Base-by-base conservation (phyloP, 2,113 vertebrate species). In the Anolis carolinensis region DNA sequence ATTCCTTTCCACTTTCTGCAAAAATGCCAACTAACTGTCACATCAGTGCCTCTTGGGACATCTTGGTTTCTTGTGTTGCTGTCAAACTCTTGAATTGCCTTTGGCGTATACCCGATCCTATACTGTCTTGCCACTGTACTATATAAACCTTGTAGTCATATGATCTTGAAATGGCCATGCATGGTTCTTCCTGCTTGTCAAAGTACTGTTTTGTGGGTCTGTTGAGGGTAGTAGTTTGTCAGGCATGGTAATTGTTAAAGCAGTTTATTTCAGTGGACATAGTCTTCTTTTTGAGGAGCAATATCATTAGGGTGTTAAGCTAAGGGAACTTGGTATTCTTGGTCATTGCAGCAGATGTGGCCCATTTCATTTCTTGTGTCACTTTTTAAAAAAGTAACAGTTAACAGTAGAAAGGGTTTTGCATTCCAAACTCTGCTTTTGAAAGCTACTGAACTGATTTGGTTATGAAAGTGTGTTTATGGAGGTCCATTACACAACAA, bases 141-240 rank as follows among this genome's bases (percentile, higher is more conserved):
- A 93, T 96, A 96, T 93, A 90, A 88, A 55, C n/a, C 85, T 70
- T 86, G 65, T 84, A 87, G 84, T 94, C 92, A 92, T 83, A 36
- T 94, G 93, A 89, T 93, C 92, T 82, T 93, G 83, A 93, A 94
- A 86, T 93, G 94, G 72, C 92, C 92, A 92, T 95, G 96, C 96
- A 97, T 96, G 95, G 91, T 94, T 94, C 87, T 89, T 95, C 90
- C 92, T 90, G 92, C 90, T 94, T 89, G 95, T 96, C 93, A 88
- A 91, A 92, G 92, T 92, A 82, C 79, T 87, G 93, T 95, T 94
- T 87, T 86, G 94, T 95, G 93, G 92, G 92, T 93, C 92, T 0
- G 23, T 94, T 94, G 90, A 83, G 95, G 92, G 86, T 95, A 93
- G 86, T 95, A 89, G 90, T 94, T 95, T 94, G 91, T 94, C 92